Evolutionary conservation across 1,140 invertebrate species (phyloP).

Genomic region (Catajapyx aquilonaris): DNA sequence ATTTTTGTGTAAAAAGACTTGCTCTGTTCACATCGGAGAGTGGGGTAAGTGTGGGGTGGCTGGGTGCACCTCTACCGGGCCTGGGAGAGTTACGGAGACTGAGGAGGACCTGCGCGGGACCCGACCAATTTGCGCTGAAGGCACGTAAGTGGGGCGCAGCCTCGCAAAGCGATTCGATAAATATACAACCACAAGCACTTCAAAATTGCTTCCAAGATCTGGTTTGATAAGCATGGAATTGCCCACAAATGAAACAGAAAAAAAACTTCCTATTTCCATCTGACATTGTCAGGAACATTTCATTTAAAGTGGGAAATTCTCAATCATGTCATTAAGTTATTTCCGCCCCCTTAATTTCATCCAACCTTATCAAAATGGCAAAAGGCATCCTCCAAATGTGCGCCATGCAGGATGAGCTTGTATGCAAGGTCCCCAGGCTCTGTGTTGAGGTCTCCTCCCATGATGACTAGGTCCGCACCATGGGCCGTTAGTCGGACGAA

Average conservation of each 20-base stretch:
- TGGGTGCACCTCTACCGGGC: too few relatives aligned
- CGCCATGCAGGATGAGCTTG: constrained; percentile 26
- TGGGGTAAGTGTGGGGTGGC: too few relatives aligned
- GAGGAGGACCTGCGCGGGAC: too few relatives aligned
- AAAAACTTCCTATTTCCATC: constrained; percentile 12
- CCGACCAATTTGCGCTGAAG: too few relatives aligned
- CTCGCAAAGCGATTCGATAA: too few relatives aligned
- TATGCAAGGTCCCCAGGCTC: constrained; percentile 71
- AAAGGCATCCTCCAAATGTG: constrained; percentile 28
- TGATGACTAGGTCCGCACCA: constrained; percentile 53
- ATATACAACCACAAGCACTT: constrained; percentile 10
- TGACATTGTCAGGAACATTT: constrained; percentile 21
- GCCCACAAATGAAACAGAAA: not conserved
- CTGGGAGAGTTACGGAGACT: too few relatives aligned
- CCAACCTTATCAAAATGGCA: constrained; percentile 2
- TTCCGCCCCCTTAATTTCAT: constrained; percentile 1
- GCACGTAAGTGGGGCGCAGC: too few relatives aligned
- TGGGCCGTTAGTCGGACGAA: constrained; percentile 67
- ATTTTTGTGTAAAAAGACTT: too few relatives aligned
- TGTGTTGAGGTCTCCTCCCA: constrained; percentile 85
- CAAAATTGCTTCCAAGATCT: constrained; percentile 17
- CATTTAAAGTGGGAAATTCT: constrained; percentile 29
- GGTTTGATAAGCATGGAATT: constrained; percentile 4
- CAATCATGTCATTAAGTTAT: constrained; percentile 16
- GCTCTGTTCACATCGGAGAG: too few relatives aligned